Base-by-base conservation (phyloP, 2,113 vertebrate species). In the Baryphthengus martii region DNA sequence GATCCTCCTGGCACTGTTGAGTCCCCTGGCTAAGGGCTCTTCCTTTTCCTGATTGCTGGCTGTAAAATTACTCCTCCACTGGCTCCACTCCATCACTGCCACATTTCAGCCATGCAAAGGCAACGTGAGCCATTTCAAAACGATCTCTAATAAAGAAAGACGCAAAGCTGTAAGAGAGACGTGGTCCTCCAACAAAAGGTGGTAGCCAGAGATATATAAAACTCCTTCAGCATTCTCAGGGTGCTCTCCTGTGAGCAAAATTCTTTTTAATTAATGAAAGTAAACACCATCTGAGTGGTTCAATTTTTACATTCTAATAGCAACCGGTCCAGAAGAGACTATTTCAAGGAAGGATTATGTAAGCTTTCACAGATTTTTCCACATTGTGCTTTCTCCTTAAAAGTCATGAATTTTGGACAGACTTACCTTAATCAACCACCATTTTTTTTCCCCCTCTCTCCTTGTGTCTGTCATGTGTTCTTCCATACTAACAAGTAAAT, bases 21-120 rank as follows among this genome's bases (percentile, higher is more conserved):
- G 58, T 93, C 49, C 91, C 55, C 76, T 95, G 93, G 52, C 92
- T 91, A 87, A 95, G 39, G 52, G 82, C 63, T 94, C 72, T 94
- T 95, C 95, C 95, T 90, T 81, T 96, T 97, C 91, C 95, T 95
- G 89, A 93, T 67, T 77, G 49, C 88, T 78, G 52, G 83, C 88
- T 96, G 81, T 83, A 95, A 96, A 90, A 90, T 88, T 66, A 91
- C 86, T 52, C 71, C 61, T 94, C 50, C 49, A 56, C 72, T 95
- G 96, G 90, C 93, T 89, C 56, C 65, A 85, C 77, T 95, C 92
- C 90, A 93, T 81, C 3, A 5, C 83, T 97, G 86, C 84, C 95
- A 93, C 67, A 84, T 83, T 92, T 91, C 81, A 96, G 89, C 39
- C 50, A 65, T 50, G 39, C 29, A 74, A 88, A 95, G 74, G 53